Evolutionary conservation across 2,113 vertebrate genomes (phyloP).

Genomic region (Garra rufa): DNA sequence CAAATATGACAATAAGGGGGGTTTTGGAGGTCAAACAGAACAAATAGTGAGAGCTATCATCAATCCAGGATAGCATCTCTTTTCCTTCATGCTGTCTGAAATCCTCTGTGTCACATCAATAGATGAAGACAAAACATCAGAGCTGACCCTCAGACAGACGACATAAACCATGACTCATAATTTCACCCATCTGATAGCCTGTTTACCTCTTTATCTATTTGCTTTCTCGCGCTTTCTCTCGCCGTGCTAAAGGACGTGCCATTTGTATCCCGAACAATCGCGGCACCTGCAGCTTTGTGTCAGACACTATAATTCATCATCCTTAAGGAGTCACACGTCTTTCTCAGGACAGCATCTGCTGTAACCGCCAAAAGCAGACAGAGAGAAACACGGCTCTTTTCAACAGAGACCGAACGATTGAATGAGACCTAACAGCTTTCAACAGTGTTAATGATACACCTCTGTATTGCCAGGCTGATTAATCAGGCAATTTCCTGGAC

Average conservation of each 20-base stretch:
- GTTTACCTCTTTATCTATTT: neutral
- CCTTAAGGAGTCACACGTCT: slow-evolving; percentile 2
- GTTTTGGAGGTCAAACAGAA: neutral
- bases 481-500: neutral
- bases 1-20: neutral
- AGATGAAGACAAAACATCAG: slow-evolving; percentile 43
- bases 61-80: neutral
- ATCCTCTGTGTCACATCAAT: slow-evolving; percentile 6
- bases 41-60: neutral
- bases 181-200: neutral
- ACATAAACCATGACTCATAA: neutral
- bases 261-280: neutral
- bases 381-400: neutral
- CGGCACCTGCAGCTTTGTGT: slow-evolving; percentile 22
- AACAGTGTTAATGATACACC: neutral
- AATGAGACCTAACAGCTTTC: neutral
- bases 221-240: slow-evolving; percentile 12
- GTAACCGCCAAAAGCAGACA: neutral
- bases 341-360: neutral
- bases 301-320: slow-evolving; percentile 37
- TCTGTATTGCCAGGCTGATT: neutral
- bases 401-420: neutral
- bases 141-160: neutral
- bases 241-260: slow-evolving; percentile 4
- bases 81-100: neutral